These are phyloP conservation scores for Sisyra nigra DNA, from an alignment of 2,888 invertebrate species.

Conservation along the genomic window DNA sequence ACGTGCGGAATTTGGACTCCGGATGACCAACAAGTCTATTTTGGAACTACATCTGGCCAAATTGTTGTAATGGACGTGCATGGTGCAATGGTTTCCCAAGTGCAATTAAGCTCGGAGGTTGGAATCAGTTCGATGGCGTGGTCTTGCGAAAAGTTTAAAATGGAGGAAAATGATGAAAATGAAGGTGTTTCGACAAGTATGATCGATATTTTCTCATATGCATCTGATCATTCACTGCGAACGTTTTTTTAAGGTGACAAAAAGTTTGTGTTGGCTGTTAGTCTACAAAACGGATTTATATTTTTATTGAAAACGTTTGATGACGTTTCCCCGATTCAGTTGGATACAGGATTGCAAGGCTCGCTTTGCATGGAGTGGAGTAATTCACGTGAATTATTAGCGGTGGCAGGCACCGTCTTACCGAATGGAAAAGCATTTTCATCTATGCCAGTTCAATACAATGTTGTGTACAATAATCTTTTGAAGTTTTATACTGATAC, in stretches of 20 bases:
- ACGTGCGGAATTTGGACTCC: slow-evolving; percentile 98
- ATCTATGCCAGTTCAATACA: slow-evolving; percentile 12
- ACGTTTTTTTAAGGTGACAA: slow-evolving; percentile 35
- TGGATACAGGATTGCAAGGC: slow-evolving; percentile 67
- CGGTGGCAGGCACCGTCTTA: slow-evolving; percentile 66
- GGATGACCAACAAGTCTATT: slow-evolving; percentile 92
- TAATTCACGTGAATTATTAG: slow-evolving; percentile 80
- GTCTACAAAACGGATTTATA: slow-evolving; percentile 78
- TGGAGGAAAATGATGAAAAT: slow-evolving; percentile 82
- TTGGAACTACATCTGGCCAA: slow-evolving; percentile 88
- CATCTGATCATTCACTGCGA: not conserved
- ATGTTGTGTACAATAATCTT: slow-evolving; percentile 54
- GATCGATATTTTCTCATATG: not conserved
- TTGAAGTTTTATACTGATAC: slow-evolving; percentile 84
- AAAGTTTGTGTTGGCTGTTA: slow-evolving; percentile 69
- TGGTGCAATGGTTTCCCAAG: slow-evolving; percentile 87
- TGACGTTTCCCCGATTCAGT: slow-evolving; percentile 78
- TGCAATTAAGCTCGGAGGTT: slow-evolving; percentile 72
- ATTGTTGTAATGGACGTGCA: slow-evolving; percentile 95
- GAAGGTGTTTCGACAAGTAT: slow-evolving; percentile 18
- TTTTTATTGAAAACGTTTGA: slow-evolving; percentile 82
- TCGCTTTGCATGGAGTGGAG: slow-evolving; percentile 92
- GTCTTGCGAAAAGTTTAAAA: slow-evolving; percentile 96
- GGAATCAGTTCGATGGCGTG: slow-evolving; percentile 86
- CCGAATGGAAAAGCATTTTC: slow-evolving; percentile 21